phyloP scores from a whole-genome alignment of 1,140 invertebrate species.

The Drosophila paulistorum region DNA sequence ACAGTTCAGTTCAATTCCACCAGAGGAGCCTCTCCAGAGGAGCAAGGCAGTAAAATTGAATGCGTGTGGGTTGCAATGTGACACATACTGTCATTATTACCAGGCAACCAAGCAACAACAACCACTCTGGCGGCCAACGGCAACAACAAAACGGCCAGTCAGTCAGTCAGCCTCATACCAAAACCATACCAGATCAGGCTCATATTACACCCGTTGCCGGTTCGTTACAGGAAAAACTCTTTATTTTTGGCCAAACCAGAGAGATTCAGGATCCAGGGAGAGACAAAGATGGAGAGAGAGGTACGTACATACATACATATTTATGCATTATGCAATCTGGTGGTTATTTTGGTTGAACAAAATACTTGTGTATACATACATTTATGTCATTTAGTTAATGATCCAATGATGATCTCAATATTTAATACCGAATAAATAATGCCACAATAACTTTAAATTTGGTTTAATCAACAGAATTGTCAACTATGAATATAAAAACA shows the following conservation, averaged over 20 bases:
- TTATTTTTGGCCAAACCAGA: slow-evolving; percentile 14
- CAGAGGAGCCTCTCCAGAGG: slow-evolving; percentile 41
- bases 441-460: background rate
- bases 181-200: slow-evolving; percentile 52
- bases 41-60: slow-evolving; percentile 72
- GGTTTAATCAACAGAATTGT: too few species aligned
- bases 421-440: background rate
- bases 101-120: slow-evolving; percentile 51
- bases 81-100: slow-evolving; percentile 82
- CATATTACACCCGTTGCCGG: slow-evolving; percentile 72
- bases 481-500: too few species aligned
- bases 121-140: slow-evolving; percentile 56
- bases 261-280: slow-evolving; percentile 2
- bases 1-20: too few species aligned
- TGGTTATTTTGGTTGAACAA: slow-evolving; percentile 30
- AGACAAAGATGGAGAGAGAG: slow-evolving; percentile 5
- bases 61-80: slow-evolving; percentile 81
- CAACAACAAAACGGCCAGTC: slow-evolving; percentile 46
- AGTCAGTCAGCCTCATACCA: slow-evolving; percentile 28
- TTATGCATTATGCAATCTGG: slow-evolving; percentile 74
- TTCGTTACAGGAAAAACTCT: slow-evolving; percentile 70
- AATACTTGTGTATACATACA: slow-evolving; percentile 18
- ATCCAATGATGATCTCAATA: slow-evolving; percentile 11
- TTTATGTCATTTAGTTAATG: slow-evolving; percentile 6
- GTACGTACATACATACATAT: slow-evolving; percentile 51